phyloP scores from a whole-genome alignment of 2,888 invertebrate genomes.

The Caradrina kadenii region DNA sequence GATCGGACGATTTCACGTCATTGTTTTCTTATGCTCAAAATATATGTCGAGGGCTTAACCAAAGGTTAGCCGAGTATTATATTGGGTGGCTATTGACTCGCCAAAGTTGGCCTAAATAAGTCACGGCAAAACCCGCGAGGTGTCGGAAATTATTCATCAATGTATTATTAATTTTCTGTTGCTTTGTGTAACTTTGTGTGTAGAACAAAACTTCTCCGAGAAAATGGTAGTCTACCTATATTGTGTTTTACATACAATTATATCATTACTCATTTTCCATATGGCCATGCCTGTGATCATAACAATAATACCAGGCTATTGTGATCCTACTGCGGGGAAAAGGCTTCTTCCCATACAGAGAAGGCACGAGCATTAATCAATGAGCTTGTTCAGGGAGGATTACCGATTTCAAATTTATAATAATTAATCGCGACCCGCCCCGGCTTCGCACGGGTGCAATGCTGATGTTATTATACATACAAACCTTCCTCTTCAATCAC shows the following conservation, averaged over 20 bases:
- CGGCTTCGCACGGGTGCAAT: too few species aligned
- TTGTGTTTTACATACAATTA: neutral
- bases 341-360: too few species aligned
- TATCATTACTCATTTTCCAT: neutral
- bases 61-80: constrained; percentile 83
- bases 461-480: too few species aligned
- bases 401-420: too few species aligned
- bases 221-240: neutral
- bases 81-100: constrained; percentile 65
- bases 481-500: too few species aligned
- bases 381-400: too few species aligned
- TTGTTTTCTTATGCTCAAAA: constrained; percentile 87
- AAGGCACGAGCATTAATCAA: too few species aligned
- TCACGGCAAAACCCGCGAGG: constrained; percentile 44
- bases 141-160: constrained; percentile 28
- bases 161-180: constrained; percentile 25
- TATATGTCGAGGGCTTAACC: constrained; percentile 89
- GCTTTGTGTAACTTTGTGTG: neutral
- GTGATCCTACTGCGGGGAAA: too few species aligned
- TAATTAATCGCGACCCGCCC: too few species aligned
- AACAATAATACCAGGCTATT: too few species aligned
- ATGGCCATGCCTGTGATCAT: constrained; percentile 1
- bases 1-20: constrained; percentile 88
- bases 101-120: constrained; percentile 50
- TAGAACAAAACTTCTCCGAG: neutral